Conservation (phyloP, 2,797 vertebrate species). For the Anisognathus igniventris region DNA sequence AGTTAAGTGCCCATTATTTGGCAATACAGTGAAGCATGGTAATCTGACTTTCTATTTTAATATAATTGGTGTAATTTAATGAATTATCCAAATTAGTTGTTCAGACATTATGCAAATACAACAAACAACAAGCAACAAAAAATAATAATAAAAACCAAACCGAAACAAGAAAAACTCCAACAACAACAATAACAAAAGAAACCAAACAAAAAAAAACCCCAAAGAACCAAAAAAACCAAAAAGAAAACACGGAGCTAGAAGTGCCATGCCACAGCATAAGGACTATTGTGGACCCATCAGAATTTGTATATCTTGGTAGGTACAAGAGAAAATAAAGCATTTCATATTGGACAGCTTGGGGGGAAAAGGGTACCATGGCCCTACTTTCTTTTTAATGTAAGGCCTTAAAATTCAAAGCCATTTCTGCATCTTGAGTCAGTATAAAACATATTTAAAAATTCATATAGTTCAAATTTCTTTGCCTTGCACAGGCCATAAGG, state of each 20-base stretch:
- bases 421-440: conserved; percentile 71
- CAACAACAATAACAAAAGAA: too few species aligned
- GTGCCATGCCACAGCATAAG: not conserved
- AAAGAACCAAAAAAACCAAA: not conserved
- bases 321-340: not conserved
- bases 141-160: not conserved
- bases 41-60: not conserved
- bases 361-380: not conserved
- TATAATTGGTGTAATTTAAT: not conserved
- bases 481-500: conserved; percentile 73
- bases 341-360: not conserved
- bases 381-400: conserved; percentile 55
- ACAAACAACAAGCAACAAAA: not conserved
- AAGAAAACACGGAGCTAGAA: not conserved
- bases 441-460: conserved; percentile 79
- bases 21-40: not conserved
- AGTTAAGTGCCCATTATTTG: not conserved
- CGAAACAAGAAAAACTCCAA: not conserved
- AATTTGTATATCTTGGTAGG: not conserved
- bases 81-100: not conserved
- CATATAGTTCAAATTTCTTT: conserved; percentile 76
- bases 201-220: not conserved
- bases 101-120: not conserved
- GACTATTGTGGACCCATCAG: not conserved
- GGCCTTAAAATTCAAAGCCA: conserved; percentile 66